These are phyloP conservation scores for Naja naja DNA, from an alignment of 2,113 vertebrate genomes.

Conservation along the genomic window DNA sequence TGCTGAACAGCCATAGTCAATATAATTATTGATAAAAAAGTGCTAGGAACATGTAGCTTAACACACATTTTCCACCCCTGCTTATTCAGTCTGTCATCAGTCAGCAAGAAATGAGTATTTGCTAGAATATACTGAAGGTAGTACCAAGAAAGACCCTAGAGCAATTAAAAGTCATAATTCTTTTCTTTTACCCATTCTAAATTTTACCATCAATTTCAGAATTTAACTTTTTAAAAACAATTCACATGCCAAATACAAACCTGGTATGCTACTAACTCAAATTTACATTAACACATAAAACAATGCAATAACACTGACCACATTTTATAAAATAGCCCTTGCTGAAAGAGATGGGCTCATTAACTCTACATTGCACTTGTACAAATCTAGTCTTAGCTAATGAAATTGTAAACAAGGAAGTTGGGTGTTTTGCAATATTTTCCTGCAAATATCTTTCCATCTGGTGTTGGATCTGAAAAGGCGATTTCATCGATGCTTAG, in stretches of 20 bases:
- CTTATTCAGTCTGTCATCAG: background rate
- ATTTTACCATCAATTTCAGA: background rate
- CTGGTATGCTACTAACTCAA: background rate
- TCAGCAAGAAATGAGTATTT: background rate
- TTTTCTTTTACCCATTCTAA: background rate
- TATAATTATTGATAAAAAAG: background rate
- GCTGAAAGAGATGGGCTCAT: background rate
- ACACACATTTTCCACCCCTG: background rate
- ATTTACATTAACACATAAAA: background rate
- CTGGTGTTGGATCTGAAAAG: constrained; percentile 92
- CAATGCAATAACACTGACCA: background rate
- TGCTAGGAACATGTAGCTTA: background rate
- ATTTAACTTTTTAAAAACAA: background rate
- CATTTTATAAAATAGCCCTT: background rate
- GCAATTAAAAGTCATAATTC: background rate
- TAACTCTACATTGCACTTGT: background rate
- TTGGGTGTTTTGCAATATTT: constrained; percentile 81
- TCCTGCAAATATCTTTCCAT: constrained; percentile 86
- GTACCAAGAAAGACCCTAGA: background rate
- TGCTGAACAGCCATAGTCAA: background rate
- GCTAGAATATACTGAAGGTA: background rate
- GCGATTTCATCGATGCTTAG: constrained; percentile 85
- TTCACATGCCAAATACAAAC: background rate
- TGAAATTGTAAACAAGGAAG: constrained; percentile 93
- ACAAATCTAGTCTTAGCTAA: constrained; percentile 59